phyloP scores from a whole-genome alignment of 2,113 vertebrate species.

The Equus quagga region DNA sequence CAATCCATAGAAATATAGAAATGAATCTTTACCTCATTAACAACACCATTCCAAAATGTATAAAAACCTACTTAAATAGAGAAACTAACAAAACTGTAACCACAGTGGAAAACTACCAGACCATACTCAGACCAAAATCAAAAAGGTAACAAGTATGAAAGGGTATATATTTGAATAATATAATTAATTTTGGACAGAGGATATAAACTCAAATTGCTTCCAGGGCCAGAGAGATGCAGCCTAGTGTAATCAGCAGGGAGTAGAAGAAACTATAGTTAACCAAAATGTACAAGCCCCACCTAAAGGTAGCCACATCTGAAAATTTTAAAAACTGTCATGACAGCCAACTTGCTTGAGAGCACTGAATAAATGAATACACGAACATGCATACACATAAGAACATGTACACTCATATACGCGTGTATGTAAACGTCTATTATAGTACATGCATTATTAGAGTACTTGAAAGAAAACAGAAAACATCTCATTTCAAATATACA shows the following conservation, averaged over 20 bases:
- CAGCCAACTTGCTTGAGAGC: background rate
- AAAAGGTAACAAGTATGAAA: background rate
- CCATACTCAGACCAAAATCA: background rate
- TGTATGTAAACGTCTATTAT: background rate
- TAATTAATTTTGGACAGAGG: background rate
- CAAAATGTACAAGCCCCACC: background rate
- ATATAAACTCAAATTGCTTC: background rate
- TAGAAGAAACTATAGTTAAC: background rate
- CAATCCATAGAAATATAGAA: background rate
- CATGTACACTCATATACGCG: background rate
- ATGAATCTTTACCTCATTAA: background rate
- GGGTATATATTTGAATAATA: background rate
- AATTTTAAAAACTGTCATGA: background rate
- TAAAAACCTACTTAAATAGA: background rate
- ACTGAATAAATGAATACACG: background rate
- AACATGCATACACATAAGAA: background rate
- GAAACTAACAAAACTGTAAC: background rate
- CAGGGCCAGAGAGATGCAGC: background rate
- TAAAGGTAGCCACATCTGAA: background rate
- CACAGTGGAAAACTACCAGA: background rate
- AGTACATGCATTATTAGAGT: background rate
- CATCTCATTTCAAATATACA: background rate
- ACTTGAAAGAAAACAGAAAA: background rate
- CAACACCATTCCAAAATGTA: background rate
- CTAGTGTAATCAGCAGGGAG: background rate